Conservation (phyloP, 2,113 vertebrate species). For the Phrynosoma platyrhinos region DNA sequence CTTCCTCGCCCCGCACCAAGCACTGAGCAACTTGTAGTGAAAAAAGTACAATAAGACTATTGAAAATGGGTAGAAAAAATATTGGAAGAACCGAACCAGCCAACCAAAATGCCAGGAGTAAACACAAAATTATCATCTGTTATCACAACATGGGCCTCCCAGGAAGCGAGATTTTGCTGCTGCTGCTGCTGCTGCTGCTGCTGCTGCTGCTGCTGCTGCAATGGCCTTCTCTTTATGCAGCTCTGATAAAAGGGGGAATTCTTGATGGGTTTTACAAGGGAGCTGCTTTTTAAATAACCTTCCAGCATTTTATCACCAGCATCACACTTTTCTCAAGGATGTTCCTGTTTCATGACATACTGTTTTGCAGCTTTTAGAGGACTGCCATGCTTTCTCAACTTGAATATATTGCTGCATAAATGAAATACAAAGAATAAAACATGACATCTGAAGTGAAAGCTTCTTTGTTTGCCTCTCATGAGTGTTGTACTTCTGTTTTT, state of each 20-base stretch:
- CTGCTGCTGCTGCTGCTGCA: neutral
- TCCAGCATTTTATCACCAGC: neutral
- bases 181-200: too few relatives aligned
- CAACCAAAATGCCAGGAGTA: neutral
- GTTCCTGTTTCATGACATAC: too few relatives aligned
- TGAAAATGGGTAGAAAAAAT: neutral
- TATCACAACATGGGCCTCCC: neutral
- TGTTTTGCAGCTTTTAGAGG: too few relatives aligned
- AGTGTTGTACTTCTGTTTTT: slow-evolving; percentile 22
- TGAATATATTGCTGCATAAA: neutral
- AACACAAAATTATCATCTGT: neutral
- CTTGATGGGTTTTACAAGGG: neutral
- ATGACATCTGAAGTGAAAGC: too few relatives aligned
- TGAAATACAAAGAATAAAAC: neutral
- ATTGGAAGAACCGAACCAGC: neutral
- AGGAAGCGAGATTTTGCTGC: neutral
- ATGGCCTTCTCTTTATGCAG: neutral
- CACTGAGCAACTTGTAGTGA: neutral
- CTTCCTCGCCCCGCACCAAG: neutral
- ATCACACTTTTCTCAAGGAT: neutral
- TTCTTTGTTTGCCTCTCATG: neutral
- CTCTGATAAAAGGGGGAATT: neutral
- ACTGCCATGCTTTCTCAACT: neutral
- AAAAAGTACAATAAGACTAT: neutral
- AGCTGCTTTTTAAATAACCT: neutral